Evolutionary conservation across 2,888 invertebrate genomes (phyloP), one percentile per base, ranked within the genome.

Genomic region (Polydrusus tereticollis): DNA sequence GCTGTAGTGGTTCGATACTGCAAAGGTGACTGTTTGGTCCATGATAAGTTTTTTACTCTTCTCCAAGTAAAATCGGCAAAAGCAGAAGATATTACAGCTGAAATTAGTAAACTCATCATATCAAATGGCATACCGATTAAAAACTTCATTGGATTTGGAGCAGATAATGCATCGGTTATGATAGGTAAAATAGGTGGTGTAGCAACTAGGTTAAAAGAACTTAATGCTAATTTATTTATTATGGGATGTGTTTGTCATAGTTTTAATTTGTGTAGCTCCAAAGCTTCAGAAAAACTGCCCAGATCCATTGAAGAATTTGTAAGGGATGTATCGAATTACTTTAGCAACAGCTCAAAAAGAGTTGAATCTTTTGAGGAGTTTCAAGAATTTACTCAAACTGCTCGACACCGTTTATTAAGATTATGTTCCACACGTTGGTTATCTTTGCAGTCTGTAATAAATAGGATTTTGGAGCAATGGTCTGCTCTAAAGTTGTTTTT

Each of bases 121-220:
- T 55, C 55, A 10, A 58, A 66, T 12, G 38, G 55, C 4, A 73
- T 75, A 8, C 57, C 76, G 38, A 55, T 57, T 16, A 41, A 64
- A 16, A 69, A 75, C 63, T 43, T 75, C 18, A 62, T 73, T 41
- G 72, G 72, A 16, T 70, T 76, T 58, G 75, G 72, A 21, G 76
- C 73, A 36, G 75, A 77, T 59, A 71, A 68, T 45, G 72, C 75
- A 8, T 69, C 55, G 38, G 69, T 72, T 16, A 75, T 77, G 75
- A 72, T 76, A 75, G 76, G 75, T 8, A 43, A 60, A 36, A 50
- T 41, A 29, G 66, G 69, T 43, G 63, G 72, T 23, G 55, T 77
- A 21, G 52, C 58, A 45, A 47, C 62, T 20, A 62, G 33, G 43
- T 18, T 62, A 29, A 62, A 62, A 29, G 26, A 62, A 45, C 12